A percentile compares a stretch with the other conserved stretches of the same genome.
Evolutionary conservation across 2,888 invertebrate species (phyloP).

Genomic region (Spatulosminthurus flaviceps): DNA sequence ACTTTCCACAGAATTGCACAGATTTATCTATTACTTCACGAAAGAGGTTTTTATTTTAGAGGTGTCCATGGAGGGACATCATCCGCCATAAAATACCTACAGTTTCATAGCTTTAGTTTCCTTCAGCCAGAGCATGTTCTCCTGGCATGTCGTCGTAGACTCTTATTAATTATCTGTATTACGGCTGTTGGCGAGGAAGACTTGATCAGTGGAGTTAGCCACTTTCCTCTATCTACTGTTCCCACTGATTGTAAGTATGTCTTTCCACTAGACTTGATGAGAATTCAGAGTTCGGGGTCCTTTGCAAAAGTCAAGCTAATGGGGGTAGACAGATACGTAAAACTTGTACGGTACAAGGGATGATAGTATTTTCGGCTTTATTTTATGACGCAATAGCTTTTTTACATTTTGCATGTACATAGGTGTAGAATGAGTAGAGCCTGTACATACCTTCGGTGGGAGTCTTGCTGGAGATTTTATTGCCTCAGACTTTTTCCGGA

Average conservation of each 20-base stretch:
- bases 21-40: not conserved
- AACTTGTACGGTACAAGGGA: no score
- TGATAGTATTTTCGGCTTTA: no score
- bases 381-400: no score
- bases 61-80: not conserved
- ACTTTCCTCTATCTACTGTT: not conserved
- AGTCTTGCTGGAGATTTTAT: no score
- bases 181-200: not conserved
- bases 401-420: no score
- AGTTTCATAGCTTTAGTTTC: not conserved
- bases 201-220: not conserved
- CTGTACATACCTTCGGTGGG: no score
- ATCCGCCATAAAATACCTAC: not conserved
- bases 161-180: slow-evolving; percentile 18
- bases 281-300: not conserved
- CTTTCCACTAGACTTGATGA: not conserved
- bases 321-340: no score
- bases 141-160: not conserved
- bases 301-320: not conserved
- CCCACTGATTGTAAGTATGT: not conserved
- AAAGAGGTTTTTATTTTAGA: not conserved
- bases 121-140: no score
- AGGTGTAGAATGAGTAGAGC: no score
- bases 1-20: not conserved
- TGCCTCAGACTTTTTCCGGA: no score